Conservation (phyloP, 2,888 invertebrate species). For the Metalampra italica region DNA sequence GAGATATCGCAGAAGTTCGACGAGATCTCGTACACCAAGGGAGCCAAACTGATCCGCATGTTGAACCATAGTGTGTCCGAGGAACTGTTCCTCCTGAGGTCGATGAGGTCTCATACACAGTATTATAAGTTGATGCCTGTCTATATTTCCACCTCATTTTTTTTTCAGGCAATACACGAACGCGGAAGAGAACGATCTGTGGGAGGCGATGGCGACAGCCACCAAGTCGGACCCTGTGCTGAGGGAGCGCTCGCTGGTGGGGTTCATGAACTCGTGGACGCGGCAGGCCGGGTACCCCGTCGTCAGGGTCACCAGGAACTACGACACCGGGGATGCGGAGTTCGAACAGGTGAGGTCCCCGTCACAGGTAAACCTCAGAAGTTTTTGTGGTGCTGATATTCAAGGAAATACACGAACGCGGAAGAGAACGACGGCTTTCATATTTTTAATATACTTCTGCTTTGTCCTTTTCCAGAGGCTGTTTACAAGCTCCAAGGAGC, state of each 20-base stretch:
- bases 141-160: no score
- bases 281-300: slow-evolving; percentile 84
- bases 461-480: slow-evolving; percentile 42
- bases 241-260: slow-evolving; percentile 67
- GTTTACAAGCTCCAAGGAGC: slow-evolving; percentile 48
- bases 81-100: slow-evolving; percentile 70
- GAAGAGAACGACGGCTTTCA: no score
- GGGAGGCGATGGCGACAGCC: slow-evolving; percentile 74
- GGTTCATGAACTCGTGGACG: slow-evolving; percentile 86
- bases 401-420: neutral
- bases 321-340: slow-evolving; percentile 54
- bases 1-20: slow-evolving; percentile 81
- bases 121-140: no score
- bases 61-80: slow-evolving; percentile 76
- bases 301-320: slow-evolving; percentile 77
- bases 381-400: no score
- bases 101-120: no score
- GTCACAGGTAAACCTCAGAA: no score
- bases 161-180: slow-evolving; percentile 74
- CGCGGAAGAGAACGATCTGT: slow-evolving; percentile 83
- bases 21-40: slow-evolving; percentile 76
- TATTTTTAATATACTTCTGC: no score
- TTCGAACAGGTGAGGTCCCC: slow-evolving; percentile 74
- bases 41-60: slow-evolving; percentile 79
- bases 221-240: slow-evolving; percentile 41